phyloP scores from a whole-genome alignment of 2,113 vertebrate species.

The Melierax canorus region DNA sequence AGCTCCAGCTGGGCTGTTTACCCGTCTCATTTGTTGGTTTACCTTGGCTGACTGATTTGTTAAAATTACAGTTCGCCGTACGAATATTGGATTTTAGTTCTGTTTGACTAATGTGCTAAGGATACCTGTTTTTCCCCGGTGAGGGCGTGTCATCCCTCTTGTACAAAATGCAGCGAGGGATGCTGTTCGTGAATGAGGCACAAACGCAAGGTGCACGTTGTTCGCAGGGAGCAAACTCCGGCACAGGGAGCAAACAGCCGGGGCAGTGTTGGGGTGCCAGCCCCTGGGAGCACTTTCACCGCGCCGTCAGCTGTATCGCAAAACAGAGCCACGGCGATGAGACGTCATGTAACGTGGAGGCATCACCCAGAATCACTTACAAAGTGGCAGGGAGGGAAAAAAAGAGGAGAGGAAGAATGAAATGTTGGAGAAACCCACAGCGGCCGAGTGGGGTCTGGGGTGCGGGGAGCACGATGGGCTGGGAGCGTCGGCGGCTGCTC shows the following conservation, averaged over 20 bases:
- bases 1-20: background rate
- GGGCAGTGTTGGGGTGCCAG: background rate
- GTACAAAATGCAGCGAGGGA: background rate
- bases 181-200: background rate
- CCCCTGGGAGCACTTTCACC: too few relatives aligned
- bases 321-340: background rate
- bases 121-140: background rate
- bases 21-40: background rate
- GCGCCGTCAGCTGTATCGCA: accelerated
- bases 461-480: background rate
- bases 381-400: background rate
- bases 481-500: accelerated
- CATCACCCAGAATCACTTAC: background rate
- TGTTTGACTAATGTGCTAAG: background rate
- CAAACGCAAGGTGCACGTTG: background rate
- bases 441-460: background rate
- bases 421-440: background rate
- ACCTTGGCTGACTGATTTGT: background rate
- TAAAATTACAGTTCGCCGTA: background rate
- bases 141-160: background rate
- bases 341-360: accelerated
- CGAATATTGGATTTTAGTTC: background rate
- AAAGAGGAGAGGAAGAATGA: background rate
- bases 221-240: background rate
- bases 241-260: background rate